phyloP scores from a whole-genome alignment of 2,113 vertebrate species.

The Loxodonta africana region DNA sequence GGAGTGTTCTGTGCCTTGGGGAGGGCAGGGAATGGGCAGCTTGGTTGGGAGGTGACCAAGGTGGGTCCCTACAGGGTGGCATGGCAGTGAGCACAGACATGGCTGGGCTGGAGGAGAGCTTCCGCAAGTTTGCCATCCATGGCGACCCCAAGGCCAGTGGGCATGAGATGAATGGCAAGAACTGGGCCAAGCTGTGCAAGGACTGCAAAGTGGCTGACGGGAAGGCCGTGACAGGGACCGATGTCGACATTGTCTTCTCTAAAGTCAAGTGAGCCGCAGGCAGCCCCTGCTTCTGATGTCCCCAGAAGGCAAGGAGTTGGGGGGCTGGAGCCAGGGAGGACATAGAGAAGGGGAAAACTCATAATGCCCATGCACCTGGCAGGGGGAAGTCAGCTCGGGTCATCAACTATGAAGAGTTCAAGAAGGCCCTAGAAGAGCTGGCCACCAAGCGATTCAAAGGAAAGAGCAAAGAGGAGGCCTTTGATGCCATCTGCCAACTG shows the following conservation, averaged over 20 bases:
- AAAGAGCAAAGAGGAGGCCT: conserved; percentile 94
- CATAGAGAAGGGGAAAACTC: background rate
- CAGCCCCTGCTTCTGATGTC: conserved; percentile 46
- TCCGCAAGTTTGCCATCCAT: conserved; percentile 95
- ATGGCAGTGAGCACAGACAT: conserved; percentile 93
- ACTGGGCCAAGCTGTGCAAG: conserved; percentile 99
- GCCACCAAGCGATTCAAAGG: conserved; percentile 95
- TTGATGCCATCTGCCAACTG: conserved; percentile 92
- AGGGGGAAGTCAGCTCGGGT: conserved; percentile 95
- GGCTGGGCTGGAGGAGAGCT: conserved; percentile 92
- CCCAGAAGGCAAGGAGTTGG: conserved; percentile 32
- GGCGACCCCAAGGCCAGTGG: conserved; percentile 95
- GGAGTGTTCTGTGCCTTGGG: background rate
- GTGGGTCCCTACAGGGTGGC: conserved; percentile 76
- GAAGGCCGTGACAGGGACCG: conserved; percentile 93
- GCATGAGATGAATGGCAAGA: conserved; percentile 97
- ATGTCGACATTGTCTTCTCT: conserved; percentile 97
- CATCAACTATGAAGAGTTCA: conserved; percentile 96
- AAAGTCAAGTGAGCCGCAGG: conserved; percentile 96
- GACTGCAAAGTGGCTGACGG: conserved; percentile 96
- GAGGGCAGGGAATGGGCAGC: no score
- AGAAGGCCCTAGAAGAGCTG: conserved; percentile 94
- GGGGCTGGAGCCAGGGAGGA: conserved; percentile 50
- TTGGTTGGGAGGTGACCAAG: conserved; percentile 28
- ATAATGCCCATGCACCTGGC: conserved; percentile 55